Conservation (phyloP, 2,888 invertebrate species). For the Gibbula magus region DNA sequence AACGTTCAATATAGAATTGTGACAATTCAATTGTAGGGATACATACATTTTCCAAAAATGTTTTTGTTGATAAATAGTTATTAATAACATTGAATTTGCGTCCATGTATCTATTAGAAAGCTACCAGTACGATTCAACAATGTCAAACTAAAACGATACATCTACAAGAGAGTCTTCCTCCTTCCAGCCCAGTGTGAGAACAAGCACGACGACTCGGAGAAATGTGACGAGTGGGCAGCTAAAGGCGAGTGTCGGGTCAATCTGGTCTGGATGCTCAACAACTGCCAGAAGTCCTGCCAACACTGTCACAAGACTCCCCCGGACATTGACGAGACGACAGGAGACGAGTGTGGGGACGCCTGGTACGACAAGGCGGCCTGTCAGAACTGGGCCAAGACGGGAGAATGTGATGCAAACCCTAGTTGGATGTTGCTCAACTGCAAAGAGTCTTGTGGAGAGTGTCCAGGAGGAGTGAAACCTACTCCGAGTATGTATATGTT, state of each 20-base stretch:
- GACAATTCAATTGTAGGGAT: too few species aligned
- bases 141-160: too few species aligned
- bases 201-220: constrained; percentile 31
- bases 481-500: neutral
- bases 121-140: too few species aligned
- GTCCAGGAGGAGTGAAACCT: constrained; percentile 33
- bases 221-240: constrained; percentile 52
- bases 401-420: constrained; percentile 64
- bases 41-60: too few species aligned
- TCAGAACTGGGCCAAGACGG: constrained; percentile 48
- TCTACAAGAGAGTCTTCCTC: neutral
- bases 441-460: constrained; percentile 57
- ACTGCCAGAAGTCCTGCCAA: constrained; percentile 62
- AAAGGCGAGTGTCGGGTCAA: constrained; percentile 63
- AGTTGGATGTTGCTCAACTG: constrained; percentile 68
- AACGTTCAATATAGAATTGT: too few species aligned
- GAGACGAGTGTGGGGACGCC: constrained; percentile 43
- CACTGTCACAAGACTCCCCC: constrained; percentile 47
- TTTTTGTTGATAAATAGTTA: too few species aligned
- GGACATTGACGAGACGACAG: neutral
- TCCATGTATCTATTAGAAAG: too few species aligned
- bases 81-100: too few species aligned
- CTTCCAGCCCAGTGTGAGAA: constrained; percentile 42
- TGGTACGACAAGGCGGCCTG: constrained; percentile 41
- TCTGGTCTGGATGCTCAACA: constrained; percentile 63